Evolutionary conservation across 2,888 invertebrate genomes (phyloP).

Genomic region (Brachyptera putata): DNA sequence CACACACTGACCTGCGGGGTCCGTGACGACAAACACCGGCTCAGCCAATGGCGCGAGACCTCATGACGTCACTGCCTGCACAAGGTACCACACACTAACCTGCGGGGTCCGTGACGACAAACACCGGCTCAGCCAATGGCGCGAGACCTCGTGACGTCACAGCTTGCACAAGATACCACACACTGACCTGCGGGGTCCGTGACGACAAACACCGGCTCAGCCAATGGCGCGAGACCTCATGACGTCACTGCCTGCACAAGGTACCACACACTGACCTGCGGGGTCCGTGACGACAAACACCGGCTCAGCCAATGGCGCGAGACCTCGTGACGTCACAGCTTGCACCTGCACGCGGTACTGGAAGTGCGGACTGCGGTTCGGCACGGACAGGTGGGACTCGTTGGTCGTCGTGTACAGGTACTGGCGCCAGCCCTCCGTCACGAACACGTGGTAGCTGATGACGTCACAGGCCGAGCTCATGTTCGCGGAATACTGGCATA

Average conservation of each 20-base stretch:
- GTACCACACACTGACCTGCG: slow-evolving; percentile 32
- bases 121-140: slow-evolving; percentile 26
- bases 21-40: slow-evolving; percentile 28
- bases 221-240: slow-evolving; percentile 30
- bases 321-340: slow-evolving; percentile 32
- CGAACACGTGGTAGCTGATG: slow-evolving; percentile 32
- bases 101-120: slow-evolving; percentile 31
- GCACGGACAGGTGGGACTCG: slow-evolving; percentile 27
- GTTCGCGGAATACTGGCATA: slow-evolving; percentile 33
- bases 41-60: slow-evolving; percentile 31
- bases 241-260: slow-evolving; percentile 34
- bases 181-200: slow-evolving; percentile 32
- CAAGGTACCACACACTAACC: slow-evolving; percentile 33
- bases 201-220: slow-evolving; percentile 28
- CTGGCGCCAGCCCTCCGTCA: slow-evolving; percentile 33
- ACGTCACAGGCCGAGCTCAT: slow-evolving; percentile 31
- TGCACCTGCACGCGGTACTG: slow-evolving; percentile 32
- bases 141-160: slow-evolving; percentile 32
- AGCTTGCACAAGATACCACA: slow-evolving; percentile 34
- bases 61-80: slow-evolving; percentile 32
- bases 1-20: slow-evolving; percentile 32
- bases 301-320: slow-evolving; percentile 29
- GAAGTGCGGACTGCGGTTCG: slow-evolving; percentile 32
- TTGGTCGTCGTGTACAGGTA: slow-evolving; percentile 32
- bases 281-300: slow-evolving; percentile 29